These are phyloP conservation scores for Cochlearius cochlearius DNA, from an alignment of 2,113 vertebrate species.

Conservation along the genomic window DNA sequence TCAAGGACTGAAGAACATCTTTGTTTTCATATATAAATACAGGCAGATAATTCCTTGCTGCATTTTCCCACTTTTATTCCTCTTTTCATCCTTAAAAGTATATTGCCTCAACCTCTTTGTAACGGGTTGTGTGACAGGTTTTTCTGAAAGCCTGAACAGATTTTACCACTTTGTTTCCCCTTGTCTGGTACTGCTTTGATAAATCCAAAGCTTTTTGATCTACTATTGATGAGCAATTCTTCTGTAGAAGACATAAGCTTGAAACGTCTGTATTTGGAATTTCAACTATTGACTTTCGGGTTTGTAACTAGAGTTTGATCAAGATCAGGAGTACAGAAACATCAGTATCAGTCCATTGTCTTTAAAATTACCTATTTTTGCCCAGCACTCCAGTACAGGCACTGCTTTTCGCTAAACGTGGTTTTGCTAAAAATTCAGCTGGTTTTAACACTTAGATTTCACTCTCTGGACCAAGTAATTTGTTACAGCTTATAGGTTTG, in stretches of 20 bases:
- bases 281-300: neutral
- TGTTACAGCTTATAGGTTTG: neutral
- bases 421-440: neutral
- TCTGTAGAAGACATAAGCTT: neutral
- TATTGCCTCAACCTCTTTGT: neutral
- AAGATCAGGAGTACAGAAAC: neutral
- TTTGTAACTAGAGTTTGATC: neutral
- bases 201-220: neutral
- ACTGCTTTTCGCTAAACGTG: neutral
- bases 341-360: neutral
- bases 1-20: neutral
- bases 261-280: neutral
- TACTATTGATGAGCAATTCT: neutral
- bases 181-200: neutral
- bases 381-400: neutral
- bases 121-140: rapidly evolving
- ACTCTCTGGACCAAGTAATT: neutral
- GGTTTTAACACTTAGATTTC: neutral
- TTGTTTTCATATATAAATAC: neutral
- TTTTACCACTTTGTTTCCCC: neutral
- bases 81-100: neutral
- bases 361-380: neutral
- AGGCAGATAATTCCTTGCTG: neutral
- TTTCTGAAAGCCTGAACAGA: neutral
- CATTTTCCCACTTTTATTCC: neutral